These are phyloP conservation scores for Pangasius larnaudii DNA, from an alignment of 2,797 vertebrate genomes.

Conservation along the genomic window DNA sequence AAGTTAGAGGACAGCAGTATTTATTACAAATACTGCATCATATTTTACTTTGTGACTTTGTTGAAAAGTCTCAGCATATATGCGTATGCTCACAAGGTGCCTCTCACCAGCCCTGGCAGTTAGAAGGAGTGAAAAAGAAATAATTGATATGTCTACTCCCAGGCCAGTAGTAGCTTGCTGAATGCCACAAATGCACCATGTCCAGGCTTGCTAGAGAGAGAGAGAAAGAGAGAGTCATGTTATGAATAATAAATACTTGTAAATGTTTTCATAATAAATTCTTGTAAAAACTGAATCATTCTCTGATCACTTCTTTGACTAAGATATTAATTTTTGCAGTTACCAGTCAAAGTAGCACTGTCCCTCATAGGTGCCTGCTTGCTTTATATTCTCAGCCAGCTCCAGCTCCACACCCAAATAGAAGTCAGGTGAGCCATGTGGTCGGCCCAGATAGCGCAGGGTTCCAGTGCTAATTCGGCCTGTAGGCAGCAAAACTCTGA, in stretches of 20 bases:
- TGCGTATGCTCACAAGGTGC: background rate
- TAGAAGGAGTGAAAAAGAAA: background rate
- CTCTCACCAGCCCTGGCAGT: background rate
- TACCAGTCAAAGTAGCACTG: slow-evolving; percentile 78
- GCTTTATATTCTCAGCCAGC: slow-evolving; percentile 63
- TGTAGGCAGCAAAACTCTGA: slow-evolving; percentile 76
- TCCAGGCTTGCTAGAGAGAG: slow-evolving; percentile 70
- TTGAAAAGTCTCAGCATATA: background rate
- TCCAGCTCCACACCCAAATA: slow-evolving; percentile 78
- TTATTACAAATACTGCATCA: background rate
- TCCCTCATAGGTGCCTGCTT: slow-evolving; percentile 68
- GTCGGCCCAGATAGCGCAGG: slow-evolving; percentile 72
- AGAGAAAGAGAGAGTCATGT: background rate
- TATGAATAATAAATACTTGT: background rate
- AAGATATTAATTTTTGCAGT: slow-evolving; percentile 20
- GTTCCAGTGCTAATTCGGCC: slow-evolving; percentile 76
- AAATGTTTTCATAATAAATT: background rate
- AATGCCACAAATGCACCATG: slow-evolving; percentile 75
- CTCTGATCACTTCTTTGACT: background rate
- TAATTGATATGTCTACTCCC: slow-evolving; percentile 66
- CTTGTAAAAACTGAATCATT: background rate
- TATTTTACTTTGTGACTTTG: background rate
- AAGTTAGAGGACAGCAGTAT: background rate
- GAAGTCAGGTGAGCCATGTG: slow-evolving; percentile 74
- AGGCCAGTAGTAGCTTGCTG: slow-evolving; percentile 78